A percentile compares a stretch with the other conserved stretches of the same genome.
Conservation (phyloP, 2,113 vertebrate species). For the Equus quagga region DNA sequence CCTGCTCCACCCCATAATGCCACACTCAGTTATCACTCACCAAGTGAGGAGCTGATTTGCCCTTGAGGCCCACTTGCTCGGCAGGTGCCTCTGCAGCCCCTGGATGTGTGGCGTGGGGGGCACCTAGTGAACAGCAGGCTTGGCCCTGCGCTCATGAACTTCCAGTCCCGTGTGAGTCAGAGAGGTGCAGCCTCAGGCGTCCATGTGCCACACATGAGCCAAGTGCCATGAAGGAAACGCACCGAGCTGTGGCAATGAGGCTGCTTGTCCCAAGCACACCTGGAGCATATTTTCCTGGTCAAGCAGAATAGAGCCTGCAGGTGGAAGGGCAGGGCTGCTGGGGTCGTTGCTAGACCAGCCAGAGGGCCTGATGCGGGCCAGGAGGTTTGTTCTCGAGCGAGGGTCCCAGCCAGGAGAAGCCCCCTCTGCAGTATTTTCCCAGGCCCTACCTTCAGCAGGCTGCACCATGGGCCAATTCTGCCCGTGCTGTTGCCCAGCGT, state of each 20-base stretch:
- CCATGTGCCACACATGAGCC: neutral
- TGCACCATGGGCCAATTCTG: neutral
- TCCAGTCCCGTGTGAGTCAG: rapidly evolving
- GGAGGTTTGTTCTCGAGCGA: too few relatives aligned
- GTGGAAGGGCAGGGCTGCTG: too few relatives aligned
- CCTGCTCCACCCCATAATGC: rapidly evolving
- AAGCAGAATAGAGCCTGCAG: rapidly evolving
- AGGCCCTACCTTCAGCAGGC: rapidly evolving
- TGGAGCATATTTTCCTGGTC: rapidly evolving
- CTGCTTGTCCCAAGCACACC: rapidly evolving
- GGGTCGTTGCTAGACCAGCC: neutral
- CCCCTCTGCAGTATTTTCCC: rapidly evolving
- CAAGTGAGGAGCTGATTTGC: rapidly evolving
- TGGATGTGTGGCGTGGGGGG: rapidly evolving
- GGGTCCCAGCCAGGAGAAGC: neutral
- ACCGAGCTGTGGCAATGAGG: rapidly evolving
- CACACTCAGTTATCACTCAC: rapidly evolving
- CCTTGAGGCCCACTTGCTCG: rapidly evolving
- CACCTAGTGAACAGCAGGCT: rapidly evolving
- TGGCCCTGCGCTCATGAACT: rapidly evolving
- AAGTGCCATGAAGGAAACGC: rapidly evolving
- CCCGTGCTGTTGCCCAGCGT: neutral
- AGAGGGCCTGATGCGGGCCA: rapidly evolving
- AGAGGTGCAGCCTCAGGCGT: neutral
- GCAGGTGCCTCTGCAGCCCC: neutral